phyloP scores from a whole-genome alignment of 2,797 vertebrate genomes.

The Acanthiza pusilla region DNA sequence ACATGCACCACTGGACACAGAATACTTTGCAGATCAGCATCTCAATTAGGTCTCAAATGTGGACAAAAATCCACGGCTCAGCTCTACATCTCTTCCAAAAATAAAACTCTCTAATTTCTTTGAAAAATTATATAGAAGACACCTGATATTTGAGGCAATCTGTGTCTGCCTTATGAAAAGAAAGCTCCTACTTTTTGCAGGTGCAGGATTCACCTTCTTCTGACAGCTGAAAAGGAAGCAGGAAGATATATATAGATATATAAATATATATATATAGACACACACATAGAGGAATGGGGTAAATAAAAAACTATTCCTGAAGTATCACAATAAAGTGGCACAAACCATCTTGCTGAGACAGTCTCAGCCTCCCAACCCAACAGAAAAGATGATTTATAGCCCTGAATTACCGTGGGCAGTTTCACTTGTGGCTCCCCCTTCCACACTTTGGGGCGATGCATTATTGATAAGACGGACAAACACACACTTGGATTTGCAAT shows the following conservation, averaged over 20 bases:
- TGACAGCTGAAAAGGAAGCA: background rate
- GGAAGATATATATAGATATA: background rate
- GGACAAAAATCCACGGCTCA: background rate
- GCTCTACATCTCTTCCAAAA: background rate
- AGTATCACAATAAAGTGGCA: background rate
- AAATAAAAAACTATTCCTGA: background rate
- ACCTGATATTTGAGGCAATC: background rate
- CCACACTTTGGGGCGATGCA: background rate
- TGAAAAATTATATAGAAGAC: background rate
- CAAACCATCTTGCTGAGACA: background rate
- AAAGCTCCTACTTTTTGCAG: background rate
- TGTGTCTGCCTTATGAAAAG: background rate
- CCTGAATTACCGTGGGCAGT: background rate
- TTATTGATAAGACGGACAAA: slow-evolving; percentile 24
- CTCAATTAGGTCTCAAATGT: background rate
- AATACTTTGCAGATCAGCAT: background rate
- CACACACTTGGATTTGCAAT: background rate
- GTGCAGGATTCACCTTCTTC: background rate
- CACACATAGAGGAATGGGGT: background rate
- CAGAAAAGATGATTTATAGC: background rate
- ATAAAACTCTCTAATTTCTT: background rate
- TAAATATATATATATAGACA: accelerated
- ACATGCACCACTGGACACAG: background rate
- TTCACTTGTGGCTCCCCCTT: background rate
- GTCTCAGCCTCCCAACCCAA: background rate